Base-by-base conservation (phyloP, 2,797 vertebrate species). In the Rhinichthys osculus region DNA sequence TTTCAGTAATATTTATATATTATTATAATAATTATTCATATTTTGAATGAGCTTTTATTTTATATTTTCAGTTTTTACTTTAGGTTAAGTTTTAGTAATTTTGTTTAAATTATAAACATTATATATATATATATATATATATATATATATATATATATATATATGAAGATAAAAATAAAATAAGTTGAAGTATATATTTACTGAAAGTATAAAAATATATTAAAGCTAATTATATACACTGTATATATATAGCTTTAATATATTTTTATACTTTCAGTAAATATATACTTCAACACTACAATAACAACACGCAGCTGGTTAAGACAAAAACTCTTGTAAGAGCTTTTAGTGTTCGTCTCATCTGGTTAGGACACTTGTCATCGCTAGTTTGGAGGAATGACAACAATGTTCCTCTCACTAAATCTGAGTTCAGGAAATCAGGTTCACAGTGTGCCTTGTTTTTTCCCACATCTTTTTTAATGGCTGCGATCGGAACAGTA, bases 401-500 rank as follows among this genome's bases (percentile, higher is more conserved):
- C 70, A 76, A 27, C 16, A 14, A 38, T 85, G 72, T 86, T 89
- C 87, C 88, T 87, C 47, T 33, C 62, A 35, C 88, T 87, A 85
- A 90, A 82, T 87, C 69, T 78, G 76, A 83, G 85, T 86, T 87
- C 72, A 81, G 81, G 67, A 35, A 64, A 40, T 71, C 54, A 38
- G 88, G 92, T 94, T 95, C 86, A 93, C 89, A 85, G 78, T 92
- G 84, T 93, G 89, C 91, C 93, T 91, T 94, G 90, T 76, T 57
- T 5, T 50, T 52, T 59, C n/a, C 11, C 4, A 47, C 92, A 88
- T 95, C 94, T 95, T 85, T 69, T 85, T 81, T 52, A 85, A 64
- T 85, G 23, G 78, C 84, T 85, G 84, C 95, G 67, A 91, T 92
- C 69, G 95, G 94, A 96, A 97, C 97, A 99, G 98, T 99, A 99